These are phyloP conservation scores for Monomorium pharaonis DNA, from an alignment of 1,140 invertebrate species.

Conservation along the genomic window DNA sequence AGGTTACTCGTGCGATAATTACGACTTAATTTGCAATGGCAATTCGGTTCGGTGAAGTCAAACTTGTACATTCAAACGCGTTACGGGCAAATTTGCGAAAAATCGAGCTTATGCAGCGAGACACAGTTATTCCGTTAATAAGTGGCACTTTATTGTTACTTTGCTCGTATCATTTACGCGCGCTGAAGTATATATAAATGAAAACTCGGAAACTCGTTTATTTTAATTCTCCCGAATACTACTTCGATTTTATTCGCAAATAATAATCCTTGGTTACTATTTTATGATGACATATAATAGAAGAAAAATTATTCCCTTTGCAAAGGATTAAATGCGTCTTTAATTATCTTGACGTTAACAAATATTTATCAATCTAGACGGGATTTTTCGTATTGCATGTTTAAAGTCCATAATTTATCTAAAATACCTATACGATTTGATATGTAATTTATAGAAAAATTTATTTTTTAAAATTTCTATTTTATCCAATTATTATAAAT, in stretches of 20 bases:
- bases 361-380: not conserved
- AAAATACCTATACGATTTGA: not conserved
- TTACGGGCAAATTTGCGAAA: conserved; percentile 1
- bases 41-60: conserved; percentile 2
- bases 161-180: conserved; percentile 30
- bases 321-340: not conserved
- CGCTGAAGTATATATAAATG: not conserved
- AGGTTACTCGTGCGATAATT: conserved; percentile 11
- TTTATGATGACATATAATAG: not conserved
- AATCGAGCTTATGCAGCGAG: conserved; percentile 55
- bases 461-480: not conserved
- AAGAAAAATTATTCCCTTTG: not conserved
- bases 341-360: not conserved
- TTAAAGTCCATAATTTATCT: not conserved
- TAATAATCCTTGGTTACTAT: not conserved
- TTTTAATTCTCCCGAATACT: not conserved
- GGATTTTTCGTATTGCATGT: not conserved
- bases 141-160: conserved; percentile 61
- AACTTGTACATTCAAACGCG: conserved; percentile 64
- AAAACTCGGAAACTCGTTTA: not conserved
- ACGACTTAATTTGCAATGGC: not conserved
- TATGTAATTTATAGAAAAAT: not conserved
- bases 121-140: conserved; percentile 66
- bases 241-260: not conserved
- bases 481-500: not conserved